phyloP scores from a whole-genome alignment of 2,113 vertebrate species.

The Sarotherodon lohbergeri region DNA sequence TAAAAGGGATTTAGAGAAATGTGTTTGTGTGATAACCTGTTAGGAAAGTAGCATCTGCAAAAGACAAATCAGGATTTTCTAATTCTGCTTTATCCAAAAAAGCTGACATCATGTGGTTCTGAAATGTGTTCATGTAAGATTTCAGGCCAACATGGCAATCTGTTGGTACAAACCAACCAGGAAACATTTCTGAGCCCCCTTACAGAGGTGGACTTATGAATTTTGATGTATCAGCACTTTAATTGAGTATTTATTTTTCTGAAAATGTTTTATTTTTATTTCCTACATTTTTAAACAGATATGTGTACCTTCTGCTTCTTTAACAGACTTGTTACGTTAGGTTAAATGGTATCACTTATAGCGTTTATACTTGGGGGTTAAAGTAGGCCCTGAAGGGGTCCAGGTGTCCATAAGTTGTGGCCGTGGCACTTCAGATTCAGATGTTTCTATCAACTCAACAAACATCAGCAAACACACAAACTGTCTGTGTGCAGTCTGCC shows the following conservation, averaged over 20 bases:
- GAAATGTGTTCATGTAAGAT: not conserved
- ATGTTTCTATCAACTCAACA: not conserved
- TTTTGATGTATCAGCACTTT: not conserved
- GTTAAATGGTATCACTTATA: not conserved
- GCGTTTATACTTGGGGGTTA: not conserved
- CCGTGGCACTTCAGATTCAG: not conserved
- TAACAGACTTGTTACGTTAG: not conserved
- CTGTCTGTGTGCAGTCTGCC: not conserved
- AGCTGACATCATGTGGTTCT: not conserved
- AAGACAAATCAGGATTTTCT: not conserved
- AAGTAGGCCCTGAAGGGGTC: not conserved
- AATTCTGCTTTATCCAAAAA: not conserved
- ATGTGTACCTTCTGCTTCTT: not conserved
- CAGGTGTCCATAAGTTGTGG: not conserved
- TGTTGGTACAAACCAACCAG: not conserved
- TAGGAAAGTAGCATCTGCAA: not conserved
- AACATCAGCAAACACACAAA: not conserved
- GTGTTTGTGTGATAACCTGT: not conserved
- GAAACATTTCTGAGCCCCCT: not conserved
- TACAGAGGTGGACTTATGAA: accelerated
- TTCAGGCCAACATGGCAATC: not conserved
- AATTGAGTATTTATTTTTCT: not conserved
- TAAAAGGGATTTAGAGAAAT: not conserved
- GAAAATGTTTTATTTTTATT: not conserved
- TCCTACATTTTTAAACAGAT: not conserved